These are phyloP conservation scores for Puma concolor DNA, from an alignment of 2,113 vertebrate genomes.

Conservation along the genomic window DNA sequence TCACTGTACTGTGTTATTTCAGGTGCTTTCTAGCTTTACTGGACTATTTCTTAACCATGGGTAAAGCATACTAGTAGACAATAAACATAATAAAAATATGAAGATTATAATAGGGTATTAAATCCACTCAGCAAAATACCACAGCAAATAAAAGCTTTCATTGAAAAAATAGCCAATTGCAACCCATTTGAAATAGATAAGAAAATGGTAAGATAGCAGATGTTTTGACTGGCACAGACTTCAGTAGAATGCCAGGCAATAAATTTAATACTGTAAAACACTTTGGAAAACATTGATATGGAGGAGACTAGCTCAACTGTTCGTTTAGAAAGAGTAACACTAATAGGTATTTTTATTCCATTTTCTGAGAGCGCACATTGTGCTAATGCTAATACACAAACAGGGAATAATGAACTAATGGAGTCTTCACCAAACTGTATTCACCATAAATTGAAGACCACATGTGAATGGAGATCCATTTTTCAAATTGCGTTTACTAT, in stretches of 20 bases:
- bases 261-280: not conserved
- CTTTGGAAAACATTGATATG: not conserved
- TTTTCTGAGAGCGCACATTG: not conserved
- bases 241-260: not conserved
- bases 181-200: not conserved
- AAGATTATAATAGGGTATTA: not conserved
- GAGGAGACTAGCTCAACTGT: not conserved
- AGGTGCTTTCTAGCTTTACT: not conserved
- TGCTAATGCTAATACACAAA: not conserved
- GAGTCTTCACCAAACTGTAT: not conserved
- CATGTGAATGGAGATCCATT: not conserved
- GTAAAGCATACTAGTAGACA: not conserved
- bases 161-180: not conserved
- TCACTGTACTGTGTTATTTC: not conserved
- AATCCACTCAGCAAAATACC: not conserved
- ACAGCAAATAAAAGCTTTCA: not conserved
- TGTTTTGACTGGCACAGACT: not conserved
- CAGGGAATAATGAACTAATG: not conserved
- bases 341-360: not conserved
- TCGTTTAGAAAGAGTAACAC: not conserved
- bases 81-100: not conserved
- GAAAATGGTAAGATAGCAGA: not conserved
- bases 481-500: not conserved
- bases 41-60: not conserved
- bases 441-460: not conserved